Percentiles rank a stretch among this genome's conserved stretches.
Evolutionary conservation across 2,888 invertebrate species (phyloP).

Genomic region (Imbricaverruca yamaguchii): DNA sequence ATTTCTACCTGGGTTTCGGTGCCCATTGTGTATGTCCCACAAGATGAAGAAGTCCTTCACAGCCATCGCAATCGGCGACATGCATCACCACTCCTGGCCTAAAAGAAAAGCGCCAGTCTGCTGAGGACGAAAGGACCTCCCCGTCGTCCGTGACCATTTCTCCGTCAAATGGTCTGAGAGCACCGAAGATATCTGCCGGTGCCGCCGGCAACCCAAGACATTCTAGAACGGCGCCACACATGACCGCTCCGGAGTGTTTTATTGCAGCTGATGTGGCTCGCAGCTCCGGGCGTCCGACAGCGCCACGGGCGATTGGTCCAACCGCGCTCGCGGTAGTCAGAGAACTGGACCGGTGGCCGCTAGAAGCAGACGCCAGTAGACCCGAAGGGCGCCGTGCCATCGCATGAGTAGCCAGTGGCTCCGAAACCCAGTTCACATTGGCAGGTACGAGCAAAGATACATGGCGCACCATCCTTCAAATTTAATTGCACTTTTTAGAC

Average conservation of each 20-base stretch:
- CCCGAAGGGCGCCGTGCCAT: background rate
- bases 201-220: background rate
- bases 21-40: too few species aligned
- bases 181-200: background rate
- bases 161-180: background rate
- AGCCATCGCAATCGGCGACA: too few species aligned
- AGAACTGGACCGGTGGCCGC: conserved; percentile 1
- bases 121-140: background rate
- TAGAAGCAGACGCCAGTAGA: background rate
- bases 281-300: background rate
- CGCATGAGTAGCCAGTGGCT: background rate
- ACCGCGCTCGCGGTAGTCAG: background rate
- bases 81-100: too few species aligned
- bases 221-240: background rate
- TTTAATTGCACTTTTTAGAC: too few species aligned
- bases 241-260: too few species aligned
- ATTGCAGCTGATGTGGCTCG: too few species aligned
- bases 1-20: too few species aligned
- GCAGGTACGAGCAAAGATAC: too few species aligned
- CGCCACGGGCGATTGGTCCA: background rate
- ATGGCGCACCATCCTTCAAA: too few species aligned
- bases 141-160: background rate
- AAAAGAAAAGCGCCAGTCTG: too few species aligned
- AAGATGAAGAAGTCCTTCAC: too few species aligned
- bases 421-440: background rate